Base-by-base conservation (phyloP, 2,888 invertebrate species). In the Hydropsyche betteni region DNA sequence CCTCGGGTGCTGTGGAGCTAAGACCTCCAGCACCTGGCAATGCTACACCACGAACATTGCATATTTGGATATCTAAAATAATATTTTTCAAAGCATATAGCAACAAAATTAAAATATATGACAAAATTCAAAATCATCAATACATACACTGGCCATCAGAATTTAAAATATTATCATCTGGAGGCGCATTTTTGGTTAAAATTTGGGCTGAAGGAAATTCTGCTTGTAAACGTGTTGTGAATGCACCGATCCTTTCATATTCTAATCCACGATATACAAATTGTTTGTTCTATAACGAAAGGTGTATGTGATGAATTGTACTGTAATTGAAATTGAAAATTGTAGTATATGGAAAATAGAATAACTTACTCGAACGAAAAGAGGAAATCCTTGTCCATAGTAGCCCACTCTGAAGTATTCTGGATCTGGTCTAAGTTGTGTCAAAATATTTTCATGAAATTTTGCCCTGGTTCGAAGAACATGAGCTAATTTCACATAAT, bases 401-500 rank as follows among this genome's bases (percentile, higher is more conserved):
- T 97, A 98, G 7, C 97, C 97, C 72, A 98, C 98, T 70, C 97
- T 88, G 84, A 97, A 98, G 84, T 98, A 98, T 84, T 97, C 96
- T 0, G 97, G 97, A 82, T 97, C 97, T 0, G 95, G 96, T 77
- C 98, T 88, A 70, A 96, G 87, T 83, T 96, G 92, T 5, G 93
- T 94, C 82, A 98, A 85, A 81, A 98, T 96, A 78, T 97, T 95
- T 84, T 96, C 95, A 81, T 96, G 92, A 85, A 98, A 97, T 76
- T 92, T 92, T 0, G 98, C 97, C 85, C 97, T 94, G 71, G 91
- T 91, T 81, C 93, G 92, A 78, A 98, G 86, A 77, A 95, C 93
- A 79, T 93, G 91, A 80, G 96, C 94, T 14, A 98, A 87, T 77
- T 96, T 94, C 70, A 92, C 92, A 84, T 97, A 98, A 85, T 97